Base-by-base conservation (phyloP, 2,888 invertebrate genomes). In the Frankliniella fusca region DNA sequence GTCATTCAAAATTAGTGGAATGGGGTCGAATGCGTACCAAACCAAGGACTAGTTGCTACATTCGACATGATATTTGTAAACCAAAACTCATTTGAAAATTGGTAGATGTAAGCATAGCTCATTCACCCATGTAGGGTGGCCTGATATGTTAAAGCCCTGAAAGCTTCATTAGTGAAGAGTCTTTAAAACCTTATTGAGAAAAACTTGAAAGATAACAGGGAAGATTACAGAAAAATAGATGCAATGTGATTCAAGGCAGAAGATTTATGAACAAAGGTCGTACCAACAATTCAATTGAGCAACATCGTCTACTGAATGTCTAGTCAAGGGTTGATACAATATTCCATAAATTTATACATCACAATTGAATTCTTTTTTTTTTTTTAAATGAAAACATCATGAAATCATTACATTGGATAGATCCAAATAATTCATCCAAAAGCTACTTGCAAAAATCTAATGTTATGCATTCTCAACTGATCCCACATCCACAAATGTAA, bases 71-170 rank as follows among this genome's bases (percentile, higher is more conserved):
- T 54, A 54, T 54, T 54, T 11, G 15, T 5, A 15, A 15, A 54
- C 20, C 54, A 54, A 54, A 7, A 12, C 20, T 54, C 54, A 11
- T 54, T 54, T 54, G 54, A 54, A 54, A 15, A 54, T 54, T 10
- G 38, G 38, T 38, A 38, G 38, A 38, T 38, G 38, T 38, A 38
- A 38, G 38, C 61, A 18, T 61, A 0, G 61, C 61, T 61, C 12
- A 76, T 76, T 76, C 23, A 27, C 23, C 70, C 70, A 76, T 10
- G 27, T 76, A 76, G 12, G 8, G 5, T 27, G 12, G 27, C 70
- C 70, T 76, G 70, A 76, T 76, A 76, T 76, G 70, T 76, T 23
- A 27, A 27, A 61, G 61, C 61, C 61, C 61, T 18, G 61, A 61
- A 61, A 38, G 38, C 38, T 38, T 38, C 38, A 38, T 38, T 38